phyloP scores from a whole-genome alignment of 1,140 invertebrate genomes.

The Bombus cullumanus region DNA sequence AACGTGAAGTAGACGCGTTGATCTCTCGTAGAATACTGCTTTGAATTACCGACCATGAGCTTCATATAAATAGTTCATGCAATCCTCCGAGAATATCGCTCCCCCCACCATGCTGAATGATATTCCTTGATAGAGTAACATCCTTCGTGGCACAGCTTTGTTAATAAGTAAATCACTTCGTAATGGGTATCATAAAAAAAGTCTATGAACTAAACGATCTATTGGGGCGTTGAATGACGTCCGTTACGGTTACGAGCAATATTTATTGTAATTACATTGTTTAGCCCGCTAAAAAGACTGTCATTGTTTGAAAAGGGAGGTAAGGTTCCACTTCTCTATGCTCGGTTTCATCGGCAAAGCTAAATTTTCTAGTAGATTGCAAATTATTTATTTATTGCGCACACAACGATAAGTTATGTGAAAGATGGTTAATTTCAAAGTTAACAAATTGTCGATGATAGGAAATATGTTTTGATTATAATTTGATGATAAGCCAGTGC shows the following conservation, averaged over 20 bases:
- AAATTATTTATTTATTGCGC: not conserved
- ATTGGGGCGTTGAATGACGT: not conserved
- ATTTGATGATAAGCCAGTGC: not conserved
- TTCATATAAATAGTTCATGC: not conserved
- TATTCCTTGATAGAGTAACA: not conserved
- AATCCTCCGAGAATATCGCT: too few relatives aligned
- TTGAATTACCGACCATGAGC: not conserved
- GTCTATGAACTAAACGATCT: not conserved
- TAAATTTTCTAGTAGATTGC: not conserved
- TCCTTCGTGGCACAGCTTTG: not conserved
- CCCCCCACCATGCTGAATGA: not conserved
- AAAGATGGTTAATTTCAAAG: not conserved
- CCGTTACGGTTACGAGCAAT: not conserved
- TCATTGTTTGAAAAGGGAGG: not conserved
- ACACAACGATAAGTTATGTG: not conserved
- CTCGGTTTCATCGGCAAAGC: not conserved
- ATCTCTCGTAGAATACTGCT: not conserved
- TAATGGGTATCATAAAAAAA: not conserved
- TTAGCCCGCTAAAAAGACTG: not conserved
- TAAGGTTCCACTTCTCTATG: not conserved
- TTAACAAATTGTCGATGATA: not conserved
- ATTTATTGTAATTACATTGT: not conserved
- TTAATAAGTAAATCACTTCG: not conserved
- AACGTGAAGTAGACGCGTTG: not conserved
- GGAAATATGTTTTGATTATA: not conserved